phyloP scores from a whole-genome alignment of 2,113 vertebrate genomes.

The Struthio camelus region DNA sequence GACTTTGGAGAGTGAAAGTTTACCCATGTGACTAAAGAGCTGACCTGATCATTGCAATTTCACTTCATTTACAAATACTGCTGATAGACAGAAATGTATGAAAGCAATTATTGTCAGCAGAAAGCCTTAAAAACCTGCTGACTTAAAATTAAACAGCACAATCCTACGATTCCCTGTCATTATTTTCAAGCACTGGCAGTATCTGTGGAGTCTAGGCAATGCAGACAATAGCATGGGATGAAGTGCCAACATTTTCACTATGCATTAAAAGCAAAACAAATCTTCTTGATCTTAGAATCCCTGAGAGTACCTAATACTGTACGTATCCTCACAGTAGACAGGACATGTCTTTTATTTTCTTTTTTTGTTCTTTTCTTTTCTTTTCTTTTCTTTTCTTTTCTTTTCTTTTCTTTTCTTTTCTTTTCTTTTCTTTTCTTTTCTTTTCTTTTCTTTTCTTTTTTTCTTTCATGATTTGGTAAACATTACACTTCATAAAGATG shows the following conservation, averaged over 20 bases:
- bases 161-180: conserved; percentile 75
- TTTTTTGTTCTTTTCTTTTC: neutral
- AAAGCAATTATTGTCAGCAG: conserved; percentile 93
- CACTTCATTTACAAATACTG: conserved; percentile 86
- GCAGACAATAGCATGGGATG: conserved; percentile 45
- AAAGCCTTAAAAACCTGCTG: conserved; percentile 97
- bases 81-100: conserved; percentile 92
- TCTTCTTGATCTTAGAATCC: conserved; percentile 15
- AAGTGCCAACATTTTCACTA: conserved; percentile 56
- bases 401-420: too few species aligned
- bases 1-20: conserved; percentile 78
- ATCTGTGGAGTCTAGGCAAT: conserved; percentile 70
- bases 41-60: conserved; percentile 74
- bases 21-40: conserved; percentile 75
- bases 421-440: neutral
- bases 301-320: conserved; percentile 32
- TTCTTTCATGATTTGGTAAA: conserved; percentile 29
- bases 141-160: conserved; percentile 89
- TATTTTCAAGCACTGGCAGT: conserved; percentile 69
- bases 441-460: neutral
- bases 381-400: neutral
- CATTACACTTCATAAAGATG: conserved; percentile 49
- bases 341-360: neutral
- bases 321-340: neutral
- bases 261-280: conserved; percentile 46